These are phyloP conservation scores for Numida meleagris DNA, from an alignment of 2,113 vertebrate genomes.

Conservation along the genomic window DNA sequence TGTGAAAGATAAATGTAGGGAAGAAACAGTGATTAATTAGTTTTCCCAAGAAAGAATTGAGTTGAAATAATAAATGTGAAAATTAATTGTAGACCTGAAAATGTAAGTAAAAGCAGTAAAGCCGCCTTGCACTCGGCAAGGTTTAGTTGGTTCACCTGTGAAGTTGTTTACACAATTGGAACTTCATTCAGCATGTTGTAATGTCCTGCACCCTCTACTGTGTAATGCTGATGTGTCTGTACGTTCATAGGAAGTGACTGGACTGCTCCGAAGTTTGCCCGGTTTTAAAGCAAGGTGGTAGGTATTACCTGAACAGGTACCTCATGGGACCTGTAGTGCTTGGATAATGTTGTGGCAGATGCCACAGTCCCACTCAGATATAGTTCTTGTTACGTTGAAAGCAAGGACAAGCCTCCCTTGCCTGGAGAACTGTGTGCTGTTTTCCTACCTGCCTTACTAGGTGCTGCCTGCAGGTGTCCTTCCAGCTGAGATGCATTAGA, in stretches of 20 bases:
- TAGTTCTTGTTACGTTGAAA: not conserved
- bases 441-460: not conserved
- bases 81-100: not conserved
- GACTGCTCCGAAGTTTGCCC: not conserved
- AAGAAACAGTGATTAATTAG: not conserved
- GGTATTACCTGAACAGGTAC: not conserved
- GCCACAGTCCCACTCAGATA: not conserved
- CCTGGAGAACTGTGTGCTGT: not conserved
- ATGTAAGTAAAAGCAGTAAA: not conserved
- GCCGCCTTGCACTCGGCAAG: not conserved
- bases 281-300: not conserved
- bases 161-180: not conserved
- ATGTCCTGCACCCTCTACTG: fast-evolving
- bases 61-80: not conserved
- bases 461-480: not conserved
- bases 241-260: not conserved
- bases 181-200: not conserved
- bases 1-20: not conserved
- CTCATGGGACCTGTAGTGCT: not conserved
- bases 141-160: not conserved
- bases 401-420: not conserved
- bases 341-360: fast-evolving
- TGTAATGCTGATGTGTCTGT: not conserved
- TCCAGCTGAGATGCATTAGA: not conserved
- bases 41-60: slow-evolving; percentile 8